Conservation (phyloP, 2,888 invertebrate species). For the Eupithecia tripunctaria region DNA sequence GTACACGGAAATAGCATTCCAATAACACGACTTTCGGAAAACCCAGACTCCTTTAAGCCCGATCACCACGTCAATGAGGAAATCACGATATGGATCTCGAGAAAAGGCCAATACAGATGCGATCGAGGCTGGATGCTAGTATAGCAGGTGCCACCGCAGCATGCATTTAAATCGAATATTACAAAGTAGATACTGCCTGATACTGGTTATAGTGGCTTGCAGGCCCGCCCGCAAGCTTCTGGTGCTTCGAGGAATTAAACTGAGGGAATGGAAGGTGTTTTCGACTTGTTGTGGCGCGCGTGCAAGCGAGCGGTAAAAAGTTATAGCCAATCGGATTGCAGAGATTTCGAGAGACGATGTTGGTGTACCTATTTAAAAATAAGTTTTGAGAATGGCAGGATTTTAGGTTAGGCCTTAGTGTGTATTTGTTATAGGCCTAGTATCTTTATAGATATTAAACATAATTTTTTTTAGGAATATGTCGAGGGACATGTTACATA, state of each 20-base stretch:
- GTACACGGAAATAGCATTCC: background rate
- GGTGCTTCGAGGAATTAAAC: slow-evolving; percentile 1
- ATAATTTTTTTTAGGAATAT: no score
- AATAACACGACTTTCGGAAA: slow-evolving; percentile 1
- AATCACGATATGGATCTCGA: slow-evolving; percentile 33
- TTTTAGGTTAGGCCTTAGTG: background rate
- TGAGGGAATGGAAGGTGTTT: background rate
- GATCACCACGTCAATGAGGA: slow-evolving; percentile 23
- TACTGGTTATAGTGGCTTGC: slow-evolving; percentile 17
- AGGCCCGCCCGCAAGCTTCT: background rate
- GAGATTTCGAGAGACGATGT: background rate
- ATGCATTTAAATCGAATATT: slow-evolving; percentile 77
- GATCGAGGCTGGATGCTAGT: slow-evolving; percentile 32
- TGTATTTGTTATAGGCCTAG: no score
- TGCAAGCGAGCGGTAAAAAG: slow-evolving; percentile 1
- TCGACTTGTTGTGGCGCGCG: background rate
- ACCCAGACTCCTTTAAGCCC: slow-evolving; percentile 3
- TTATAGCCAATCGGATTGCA: slow-evolving; percentile 4
- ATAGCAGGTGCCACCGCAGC: slow-evolving; percentile 53
- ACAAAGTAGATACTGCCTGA: slow-evolving; percentile 56
- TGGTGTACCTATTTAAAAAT: background rate
- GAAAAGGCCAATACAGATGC: slow-evolving; percentile 37
- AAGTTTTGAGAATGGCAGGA: background rate
- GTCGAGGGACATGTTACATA: no score
- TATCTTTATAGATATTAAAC: no score